Evolutionary conservation across 2,797 vertebrate species (phyloP).

Genomic region (Rhyacichthys aspro): DNA sequence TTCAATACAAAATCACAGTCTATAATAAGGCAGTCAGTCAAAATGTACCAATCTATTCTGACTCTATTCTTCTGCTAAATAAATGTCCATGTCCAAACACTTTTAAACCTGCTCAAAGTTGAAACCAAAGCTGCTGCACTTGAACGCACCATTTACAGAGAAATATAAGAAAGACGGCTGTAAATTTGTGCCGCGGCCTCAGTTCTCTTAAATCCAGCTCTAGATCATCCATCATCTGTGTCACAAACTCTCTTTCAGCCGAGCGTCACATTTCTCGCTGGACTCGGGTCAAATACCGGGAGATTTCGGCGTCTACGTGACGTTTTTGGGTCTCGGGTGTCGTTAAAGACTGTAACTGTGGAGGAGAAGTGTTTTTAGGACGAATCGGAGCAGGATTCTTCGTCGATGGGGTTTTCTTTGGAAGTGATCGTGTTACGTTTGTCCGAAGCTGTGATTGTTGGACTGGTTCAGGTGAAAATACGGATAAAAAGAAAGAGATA

Average conservation of each 20-base stretch:
- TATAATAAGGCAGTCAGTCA: too few relatives aligned
- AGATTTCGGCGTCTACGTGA: not conserved
- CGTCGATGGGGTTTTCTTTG: constrained; percentile 4
- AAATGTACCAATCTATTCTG: too few relatives aligned
- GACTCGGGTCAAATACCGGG: constrained; percentile 11
- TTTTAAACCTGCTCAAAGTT: constrained; percentile 10
- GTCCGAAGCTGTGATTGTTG: too few relatives aligned
- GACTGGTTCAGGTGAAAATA: too few relatives aligned
- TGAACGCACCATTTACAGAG: constrained; percentile 5
- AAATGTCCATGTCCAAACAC: not conserved
- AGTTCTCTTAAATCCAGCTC: constrained; percentile 34
- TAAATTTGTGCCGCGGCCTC: constrained; percentile 2
- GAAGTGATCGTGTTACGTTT: not conserved
- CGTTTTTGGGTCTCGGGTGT: constrained; percentile 1
- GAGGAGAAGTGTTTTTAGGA: constrained; percentile 17
- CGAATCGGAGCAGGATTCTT: not conserved
- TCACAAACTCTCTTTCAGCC: not conserved
- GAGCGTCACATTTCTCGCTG: constrained; percentile 10
- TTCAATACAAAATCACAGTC: too few relatives aligned
- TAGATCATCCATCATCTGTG: constrained; percentile 16
- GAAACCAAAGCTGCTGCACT: constrained; percentile 21
- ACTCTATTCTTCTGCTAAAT: too few relatives aligned
- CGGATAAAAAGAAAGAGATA: too few relatives aligned
- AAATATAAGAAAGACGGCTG: not conserved
- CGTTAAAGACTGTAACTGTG: too few relatives aligned